These are phyloP conservation scores for Theocolax elegans DNA, from an alignment of 1,140 invertebrate species.

Conservation along the genomic window DNA sequence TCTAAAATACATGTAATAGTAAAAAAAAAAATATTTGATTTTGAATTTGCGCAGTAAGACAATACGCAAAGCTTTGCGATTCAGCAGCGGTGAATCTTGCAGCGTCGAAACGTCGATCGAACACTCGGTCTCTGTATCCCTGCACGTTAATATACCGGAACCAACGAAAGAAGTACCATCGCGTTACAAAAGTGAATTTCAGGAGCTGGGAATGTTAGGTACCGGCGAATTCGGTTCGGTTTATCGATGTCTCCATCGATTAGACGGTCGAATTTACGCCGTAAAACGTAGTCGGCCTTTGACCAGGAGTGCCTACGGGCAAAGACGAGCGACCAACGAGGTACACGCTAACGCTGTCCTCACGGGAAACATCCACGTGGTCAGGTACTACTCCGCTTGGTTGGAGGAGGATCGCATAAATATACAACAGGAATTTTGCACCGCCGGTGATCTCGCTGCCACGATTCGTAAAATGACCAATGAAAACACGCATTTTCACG, in stretches of 20 bases:
- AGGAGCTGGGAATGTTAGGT: constrained; percentile 80
- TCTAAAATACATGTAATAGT: no score
- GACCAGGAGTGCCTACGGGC: constrained; percentile 79
- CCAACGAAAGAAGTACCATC: background rate
- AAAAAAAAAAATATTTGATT: no score
- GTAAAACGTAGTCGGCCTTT: constrained; percentile 87
- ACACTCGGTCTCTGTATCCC: no score
- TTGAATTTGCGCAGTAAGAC: no score
- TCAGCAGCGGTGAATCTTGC: background rate
- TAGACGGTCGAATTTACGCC: constrained; percentile 92
- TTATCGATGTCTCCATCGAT: constrained; percentile 86
- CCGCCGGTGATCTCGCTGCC: constrained; percentile 82
- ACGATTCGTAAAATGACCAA: constrained; percentile 46
- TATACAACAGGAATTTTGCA: constrained; percentile 93
- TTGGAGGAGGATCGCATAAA: constrained; percentile 92
- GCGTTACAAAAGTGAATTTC: constrained; percentile 88
- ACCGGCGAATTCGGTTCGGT: constrained; percentile 89
- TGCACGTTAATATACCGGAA: no score
- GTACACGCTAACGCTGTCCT: constrained; percentile 92
- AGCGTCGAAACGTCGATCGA: background rate
- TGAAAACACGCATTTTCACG: constrained; percentile 63
- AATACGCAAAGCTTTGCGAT: constrained; percentile 1
- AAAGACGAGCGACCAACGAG: constrained; percentile 84
- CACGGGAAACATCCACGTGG: constrained; percentile 86
- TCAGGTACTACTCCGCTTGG: constrained; percentile 93